Conservation (phyloP, 2,797 vertebrate species). For the Neoniphon sammara region DNA sequence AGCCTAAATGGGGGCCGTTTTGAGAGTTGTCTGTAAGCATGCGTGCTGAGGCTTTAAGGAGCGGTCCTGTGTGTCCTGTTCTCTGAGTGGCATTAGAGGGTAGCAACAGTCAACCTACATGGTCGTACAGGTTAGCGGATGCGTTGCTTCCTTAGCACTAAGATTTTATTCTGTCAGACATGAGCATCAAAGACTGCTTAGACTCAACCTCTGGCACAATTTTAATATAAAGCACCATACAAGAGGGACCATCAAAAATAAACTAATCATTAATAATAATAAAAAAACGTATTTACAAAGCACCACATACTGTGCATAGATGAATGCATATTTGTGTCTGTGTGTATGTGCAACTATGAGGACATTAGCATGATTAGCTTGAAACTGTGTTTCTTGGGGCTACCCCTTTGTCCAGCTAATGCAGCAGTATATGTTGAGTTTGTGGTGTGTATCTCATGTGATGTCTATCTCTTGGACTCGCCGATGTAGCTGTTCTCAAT, state of each 20-base stretch:
- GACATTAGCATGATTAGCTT: background rate
- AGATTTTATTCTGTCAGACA: constrained; percentile 37
- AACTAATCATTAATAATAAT: constrained; percentile 36
- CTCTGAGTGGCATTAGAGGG: too few relatives aligned
- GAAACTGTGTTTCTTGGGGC: constrained; percentile 8
- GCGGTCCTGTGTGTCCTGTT: too few relatives aligned
- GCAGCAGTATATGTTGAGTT: background rate
- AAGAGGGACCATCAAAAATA: constrained; percentile 45
- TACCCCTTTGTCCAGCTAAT: background rate
- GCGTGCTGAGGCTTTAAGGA: too few relatives aligned
- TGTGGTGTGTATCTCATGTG: constrained; percentile 6
- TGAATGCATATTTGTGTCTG: constrained; percentile 19
- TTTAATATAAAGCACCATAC: constrained; percentile 61
- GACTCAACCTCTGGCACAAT: constrained; percentile 35
- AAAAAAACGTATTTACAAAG: constrained; percentile 71
- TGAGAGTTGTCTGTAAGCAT: too few relatives aligned
- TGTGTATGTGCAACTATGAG: background rate
- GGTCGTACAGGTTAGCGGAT: too few relatives aligned
- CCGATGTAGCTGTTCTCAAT: constrained; percentile 92
- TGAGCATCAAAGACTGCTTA: constrained; percentile 45
- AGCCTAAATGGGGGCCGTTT: too few relatives aligned
- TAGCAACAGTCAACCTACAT: too few relatives aligned
- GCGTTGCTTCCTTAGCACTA: too few relatives aligned
- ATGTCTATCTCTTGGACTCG: constrained; percentile 71
- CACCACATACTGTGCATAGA: constrained; percentile 31